phyloP scores from a whole-genome alignment of 37 sponge, comb jelly and placozoan genomes.

The Dysidea cf. avara region DNA sequence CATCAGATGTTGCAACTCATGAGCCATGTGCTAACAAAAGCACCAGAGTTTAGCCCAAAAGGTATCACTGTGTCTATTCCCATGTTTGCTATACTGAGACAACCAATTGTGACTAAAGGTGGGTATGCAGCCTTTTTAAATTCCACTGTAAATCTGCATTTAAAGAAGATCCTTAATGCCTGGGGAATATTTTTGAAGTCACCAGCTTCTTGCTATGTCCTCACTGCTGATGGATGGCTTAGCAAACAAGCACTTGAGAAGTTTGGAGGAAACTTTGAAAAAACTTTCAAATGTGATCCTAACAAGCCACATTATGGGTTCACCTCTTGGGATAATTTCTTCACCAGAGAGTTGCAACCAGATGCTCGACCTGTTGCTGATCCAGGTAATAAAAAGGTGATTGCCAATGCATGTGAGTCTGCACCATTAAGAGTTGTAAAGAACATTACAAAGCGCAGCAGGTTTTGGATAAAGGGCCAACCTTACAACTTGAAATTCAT shows the following conservation, averaged over 20 bases:
- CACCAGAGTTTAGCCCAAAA: conserved; percentile 12
- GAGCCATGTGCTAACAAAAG: conserved; percentile 32
- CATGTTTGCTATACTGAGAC: conserved; percentile 42
- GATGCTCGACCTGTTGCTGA: conserved; percentile 36
- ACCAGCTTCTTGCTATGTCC: conserved; percentile 36
- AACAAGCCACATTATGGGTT: no score
- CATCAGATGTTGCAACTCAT: no score
- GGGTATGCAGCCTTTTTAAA: conserved; percentile 45
- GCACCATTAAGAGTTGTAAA: no score
- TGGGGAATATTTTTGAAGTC: conserved; percentile 37
- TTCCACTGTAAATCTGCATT: conserved; percentile 26
- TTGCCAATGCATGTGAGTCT: conserved; percentile 47
- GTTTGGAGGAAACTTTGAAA: conserved; percentile 13
- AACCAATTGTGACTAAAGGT: conserved; percentile 25
- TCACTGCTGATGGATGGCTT: conserved; percentile 41
- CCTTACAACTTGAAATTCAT: no score
- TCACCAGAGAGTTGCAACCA: conserved; percentile 29
- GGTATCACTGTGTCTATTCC: conserved; percentile 40
- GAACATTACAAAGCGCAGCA: no score
- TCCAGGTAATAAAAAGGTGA: conserved; percentile 25
- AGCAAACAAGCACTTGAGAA: conserved; percentile 9
- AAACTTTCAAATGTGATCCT: no score
- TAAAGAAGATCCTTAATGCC: conserved; percentile 22
- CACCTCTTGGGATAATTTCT: no score
- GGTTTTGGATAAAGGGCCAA: no score